Conservation (phyloP, 2,888 invertebrate species). For the Hylaea fasciaria region DNA sequence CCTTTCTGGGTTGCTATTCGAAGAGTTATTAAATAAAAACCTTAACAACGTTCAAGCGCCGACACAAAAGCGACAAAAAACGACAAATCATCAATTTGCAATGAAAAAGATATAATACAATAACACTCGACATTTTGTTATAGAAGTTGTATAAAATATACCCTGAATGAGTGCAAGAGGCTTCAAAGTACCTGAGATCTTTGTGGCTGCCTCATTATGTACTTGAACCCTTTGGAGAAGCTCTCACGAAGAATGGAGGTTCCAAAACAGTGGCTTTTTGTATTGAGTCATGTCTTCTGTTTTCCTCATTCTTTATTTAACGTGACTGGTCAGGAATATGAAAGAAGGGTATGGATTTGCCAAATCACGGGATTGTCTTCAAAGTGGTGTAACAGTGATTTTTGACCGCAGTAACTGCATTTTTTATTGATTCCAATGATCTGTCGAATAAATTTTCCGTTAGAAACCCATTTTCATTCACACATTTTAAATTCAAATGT, state of each 20-base stretch:
- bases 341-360: slow-evolving; percentile 15
- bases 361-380: slow-evolving; percentile 8
- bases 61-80: slow-evolving; percentile 38
- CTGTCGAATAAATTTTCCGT: too few species aligned
- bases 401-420: neutral
- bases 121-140: slow-evolving; percentile 33
- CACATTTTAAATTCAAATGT: too few species aligned
- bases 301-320: slow-evolving; percentile 36
- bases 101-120: slow-evolving; percentile 32
- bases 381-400: neutral
- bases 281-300: slow-evolving; percentile 27
- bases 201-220: slow-evolving; percentile 65
- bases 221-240: slow-evolving; percentile 65
- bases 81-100: slow-evolving; percentile 38
- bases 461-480: too few species aligned
- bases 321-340: slow-evolving; percentile 38
- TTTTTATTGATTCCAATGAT: too few species aligned
- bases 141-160: slow-evolving; percentile 42
- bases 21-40: slow-evolving; percentile 19
- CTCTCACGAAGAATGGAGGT: slow-evolving; percentile 27
- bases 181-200: slow-evolving; percentile 36
- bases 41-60: slow-evolving; percentile 31
- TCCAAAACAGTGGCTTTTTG: slow-evolving; percentile 40
- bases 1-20: neutral
- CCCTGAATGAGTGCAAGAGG: slow-evolving; percentile 28